Conservation (phyloP, 1,140 invertebrate genomes). For the honey bee (Apis mellifera) region DNA sequence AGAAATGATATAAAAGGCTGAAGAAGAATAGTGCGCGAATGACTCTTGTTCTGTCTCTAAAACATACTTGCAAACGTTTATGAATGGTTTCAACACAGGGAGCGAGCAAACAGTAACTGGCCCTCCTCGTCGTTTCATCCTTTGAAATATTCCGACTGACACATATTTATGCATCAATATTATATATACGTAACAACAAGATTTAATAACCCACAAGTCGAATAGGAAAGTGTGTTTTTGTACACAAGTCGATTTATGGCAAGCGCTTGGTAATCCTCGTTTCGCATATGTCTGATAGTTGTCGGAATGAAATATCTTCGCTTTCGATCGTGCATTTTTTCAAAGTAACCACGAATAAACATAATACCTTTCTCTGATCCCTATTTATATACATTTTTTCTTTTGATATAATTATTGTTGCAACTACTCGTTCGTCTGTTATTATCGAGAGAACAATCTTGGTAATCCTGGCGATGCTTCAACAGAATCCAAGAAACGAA, state of each 20-base stretch:
- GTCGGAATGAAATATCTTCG: background rate
- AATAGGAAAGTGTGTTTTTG: constrained; percentile 15
- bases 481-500: too few species aligned
- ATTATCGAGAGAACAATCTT: too few species aligned
- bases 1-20: background rate
- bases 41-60: constrained; percentile 4
- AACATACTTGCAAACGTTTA: background rate
- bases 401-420: too few species aligned
- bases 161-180: constrained; percentile 23
- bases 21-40: background rate
- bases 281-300: too few species aligned
- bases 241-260: constrained; percentile 36
- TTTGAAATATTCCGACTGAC: background rate
- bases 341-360: background rate
- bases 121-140: background rate
- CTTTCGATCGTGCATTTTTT: background rate
- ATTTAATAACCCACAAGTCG: constrained; percentile 56
- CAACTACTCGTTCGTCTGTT: too few species aligned
- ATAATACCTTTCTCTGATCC: too few species aligned
- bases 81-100: background rate
- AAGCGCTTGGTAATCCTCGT: constrained; percentile 27
- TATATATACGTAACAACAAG: constrained; percentile 24
- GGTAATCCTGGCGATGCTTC: too few species aligned
- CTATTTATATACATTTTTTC: too few species aligned
- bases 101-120: constrained; percentile 1